A percentile compares a stretch with the other conserved stretches of the same genome.
Conservation (phyloP, 1,140 invertebrate species). For the Drosophila subobscura region DNA sequence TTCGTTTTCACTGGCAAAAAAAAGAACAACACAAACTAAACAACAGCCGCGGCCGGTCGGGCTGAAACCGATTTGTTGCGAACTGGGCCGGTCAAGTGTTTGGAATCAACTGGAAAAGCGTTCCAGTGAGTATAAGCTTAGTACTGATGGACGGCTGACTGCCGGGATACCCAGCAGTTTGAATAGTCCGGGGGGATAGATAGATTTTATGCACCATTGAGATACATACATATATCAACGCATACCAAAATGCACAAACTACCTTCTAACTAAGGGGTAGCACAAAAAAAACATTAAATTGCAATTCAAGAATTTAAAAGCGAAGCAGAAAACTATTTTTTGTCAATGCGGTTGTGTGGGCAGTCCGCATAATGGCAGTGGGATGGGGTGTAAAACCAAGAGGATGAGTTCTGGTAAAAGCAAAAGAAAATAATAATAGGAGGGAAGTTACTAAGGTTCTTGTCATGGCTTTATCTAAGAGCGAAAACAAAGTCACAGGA, state of each 20-base stretch:
- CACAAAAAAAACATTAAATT: conserved; percentile 1
- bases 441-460: conserved; percentile 1
- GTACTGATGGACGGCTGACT: conserved; percentile 1
- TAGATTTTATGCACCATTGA: no score
- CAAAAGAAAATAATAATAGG: neutral
- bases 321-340: conserved; percentile 21
- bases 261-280: conserved; percentile 1
- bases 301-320: conserved; percentile 24
- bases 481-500: neutral
- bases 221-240: no score
- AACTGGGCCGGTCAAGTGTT: conserved; percentile 34
- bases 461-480: conserved; percentile 20
- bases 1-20: neutral
- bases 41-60: conserved; percentile 4
- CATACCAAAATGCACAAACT: neutral
- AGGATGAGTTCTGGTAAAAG: neutral
- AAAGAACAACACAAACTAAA: conserved; percentile 2
- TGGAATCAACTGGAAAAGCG: conserved; percentile 40
- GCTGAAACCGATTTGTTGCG: conserved; percentile 34
- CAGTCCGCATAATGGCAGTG: no score
- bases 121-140: conserved; percentile 23
- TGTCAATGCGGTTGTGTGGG: neutral
- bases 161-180: no score
- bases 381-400: no score
- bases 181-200: no score